Evolutionary conservation across 2,113 vertebrate species (phyloP), one percentile per base, ranked within the genome.

Genomic region (Cercocebus atys): DNA sequence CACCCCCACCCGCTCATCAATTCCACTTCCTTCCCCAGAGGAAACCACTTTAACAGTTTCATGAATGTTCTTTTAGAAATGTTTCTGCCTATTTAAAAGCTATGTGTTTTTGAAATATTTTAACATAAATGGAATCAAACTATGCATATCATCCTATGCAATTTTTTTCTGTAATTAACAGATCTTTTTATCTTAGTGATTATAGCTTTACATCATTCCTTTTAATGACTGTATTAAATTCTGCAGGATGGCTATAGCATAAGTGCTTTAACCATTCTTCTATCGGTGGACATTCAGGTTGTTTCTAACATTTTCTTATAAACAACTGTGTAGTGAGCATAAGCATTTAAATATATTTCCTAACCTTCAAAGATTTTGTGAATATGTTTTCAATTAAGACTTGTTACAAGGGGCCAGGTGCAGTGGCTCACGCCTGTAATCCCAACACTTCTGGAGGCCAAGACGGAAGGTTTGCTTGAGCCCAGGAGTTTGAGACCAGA

Each of bases 11-110:
- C 50, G 73, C 92, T 86, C 82, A 57, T 66, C 80, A 78, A 89
- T 40, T 47, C 97, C 95, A 97, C 90, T 97, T 97, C 96, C 96
- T 97, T 95, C 95, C 91, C 72, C 85, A 66, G 45, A 90, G 96
- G 95, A 97, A 98, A 97, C 93, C 94, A 81, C 93, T 81, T 78
- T 40, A 93, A 85, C 91, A 90, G 90, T 66, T 91, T 94, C 81
- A 55, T 38, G 57, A 94, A 90, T 27, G 59, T 88, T 72, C 57
- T 97, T 68, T 93, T 64, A 93, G 70, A 97, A 90, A 61, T 12
- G 38, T 86, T 45, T 87, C 66, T 88, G 82, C 38, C 55, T 66
- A 14, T 96, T 64, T 79, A 86, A 89, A 97, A 96, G 47, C 43
- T 81, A 45, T 12, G 13, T 35, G 17, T 66, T 88, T 97, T 43